Conservation (phyloP, 53 echinoderm and acorn worm genomes). For the Apostichopus leukothele region DNA sequence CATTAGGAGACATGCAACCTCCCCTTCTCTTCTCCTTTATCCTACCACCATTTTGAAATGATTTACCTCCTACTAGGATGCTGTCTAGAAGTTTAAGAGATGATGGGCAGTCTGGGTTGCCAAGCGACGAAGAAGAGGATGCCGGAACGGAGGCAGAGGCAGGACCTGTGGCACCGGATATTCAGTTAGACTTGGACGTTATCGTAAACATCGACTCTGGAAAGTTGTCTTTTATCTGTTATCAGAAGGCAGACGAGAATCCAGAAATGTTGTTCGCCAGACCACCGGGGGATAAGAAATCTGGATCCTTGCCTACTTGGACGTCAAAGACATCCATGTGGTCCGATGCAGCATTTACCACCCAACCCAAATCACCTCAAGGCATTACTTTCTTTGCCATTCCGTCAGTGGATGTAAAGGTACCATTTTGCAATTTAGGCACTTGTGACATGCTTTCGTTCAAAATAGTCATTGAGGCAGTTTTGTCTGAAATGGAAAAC, state of each 20-base stretch:
- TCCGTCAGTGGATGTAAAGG: conserved; percentile 92
- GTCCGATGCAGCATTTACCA: conserved; percentile 15
- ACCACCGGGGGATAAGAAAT: background rate
- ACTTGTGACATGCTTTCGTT: no score
- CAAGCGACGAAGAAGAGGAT: conserved; percentile 6
- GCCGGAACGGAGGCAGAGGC: conserved; percentile 40
- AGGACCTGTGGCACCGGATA: conserved; percentile 67
- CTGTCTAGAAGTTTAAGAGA: background rate
- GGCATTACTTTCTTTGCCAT: conserved; percentile 72
- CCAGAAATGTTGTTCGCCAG: conserved; percentile 9
- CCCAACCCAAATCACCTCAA: conserved; percentile 43
- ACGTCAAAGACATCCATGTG: background rate
- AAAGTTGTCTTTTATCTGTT: conserved; percentile 80
- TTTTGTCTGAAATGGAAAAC: no score
- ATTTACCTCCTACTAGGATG: background rate
- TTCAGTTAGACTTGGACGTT: conserved; percentile 85
- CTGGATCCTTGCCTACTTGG: conserved; percentile 17
- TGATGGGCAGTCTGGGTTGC: background rate
- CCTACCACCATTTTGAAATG: background rate
- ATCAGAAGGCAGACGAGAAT: conserved; percentile 40
- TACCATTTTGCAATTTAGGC: background rate
- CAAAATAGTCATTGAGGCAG: no score
- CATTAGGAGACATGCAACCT: no score
- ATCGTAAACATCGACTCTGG: conserved; percentile 87
- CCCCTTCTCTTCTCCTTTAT: background rate